Evolutionary conservation across 2,113 vertebrate genomes (phyloP).

Genomic region (Neotoma lepida): DNA sequence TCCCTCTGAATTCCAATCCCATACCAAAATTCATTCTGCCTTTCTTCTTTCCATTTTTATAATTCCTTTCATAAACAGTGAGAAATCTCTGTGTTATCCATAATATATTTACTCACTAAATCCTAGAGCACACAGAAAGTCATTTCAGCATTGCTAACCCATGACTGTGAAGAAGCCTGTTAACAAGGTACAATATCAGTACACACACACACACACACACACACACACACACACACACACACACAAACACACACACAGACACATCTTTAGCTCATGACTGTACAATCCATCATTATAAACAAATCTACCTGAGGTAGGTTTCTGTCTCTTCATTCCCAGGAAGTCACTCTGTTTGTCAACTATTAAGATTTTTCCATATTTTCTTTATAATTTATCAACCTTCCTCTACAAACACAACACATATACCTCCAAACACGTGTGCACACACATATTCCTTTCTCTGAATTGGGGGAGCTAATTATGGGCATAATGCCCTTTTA

Average conservation of each 20-base stretch:
- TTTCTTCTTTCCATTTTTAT: background rate
- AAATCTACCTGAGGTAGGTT: background rate
- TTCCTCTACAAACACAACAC: background rate
- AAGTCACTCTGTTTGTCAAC: background rate
- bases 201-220: background rate
- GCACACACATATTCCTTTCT: background rate
- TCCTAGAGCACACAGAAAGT: conserved; percentile 28
- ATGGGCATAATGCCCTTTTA: background rate
- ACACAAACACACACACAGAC: too few species aligned
- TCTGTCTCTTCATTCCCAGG: background rate
- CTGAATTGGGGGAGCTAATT: background rate
- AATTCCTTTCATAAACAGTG: conserved; percentile 3
- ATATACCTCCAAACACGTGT: background rate
- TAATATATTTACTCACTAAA: background rate
- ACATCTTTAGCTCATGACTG: background rate
- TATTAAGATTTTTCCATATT: background rate
- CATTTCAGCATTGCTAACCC: conserved; percentile 42
- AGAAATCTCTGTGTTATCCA: conserved; percentile 26
- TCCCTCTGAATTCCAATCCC: background rate
- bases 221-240: too few species aligned
- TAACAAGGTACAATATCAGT: background rate
- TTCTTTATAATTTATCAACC: background rate
- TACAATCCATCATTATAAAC: background rate
- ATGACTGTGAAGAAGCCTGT: background rate
- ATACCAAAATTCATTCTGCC: background rate